A percentile compares a stretch with the other conserved stretches of the same genome.
Evolutionary conservation across 2,888 invertebrate species (phyloP).

Genomic region (Rhodophaea formosa): DNA sequence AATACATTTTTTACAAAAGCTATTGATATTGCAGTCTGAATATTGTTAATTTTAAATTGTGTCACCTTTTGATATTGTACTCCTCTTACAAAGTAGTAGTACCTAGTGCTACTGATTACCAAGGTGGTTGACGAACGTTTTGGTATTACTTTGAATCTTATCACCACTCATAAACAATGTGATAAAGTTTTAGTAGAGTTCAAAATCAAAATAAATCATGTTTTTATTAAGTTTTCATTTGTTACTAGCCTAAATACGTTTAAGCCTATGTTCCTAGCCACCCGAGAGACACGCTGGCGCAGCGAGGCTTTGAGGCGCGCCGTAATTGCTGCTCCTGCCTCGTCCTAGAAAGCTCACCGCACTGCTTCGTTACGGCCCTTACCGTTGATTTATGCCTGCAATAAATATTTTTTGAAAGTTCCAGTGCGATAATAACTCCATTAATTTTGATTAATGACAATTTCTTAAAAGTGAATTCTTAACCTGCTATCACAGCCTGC

Average conservation of each 20-base stretch:
- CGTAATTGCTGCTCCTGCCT: conserved; percentile 55
- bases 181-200: no score
- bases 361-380: conserved; percentile 75
- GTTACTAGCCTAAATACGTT: background rate
- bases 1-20: no score
- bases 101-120: no score
- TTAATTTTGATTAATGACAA: conserved; percentile 81
- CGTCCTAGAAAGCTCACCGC: conserved; percentile 74
- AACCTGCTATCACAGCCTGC: conserved; percentile 46
- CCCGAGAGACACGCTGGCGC: background rate
- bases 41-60: no score
- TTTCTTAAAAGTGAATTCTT: conserved; percentile 78
- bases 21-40: no score
- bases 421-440: conserved; percentile 80
- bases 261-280: background rate
- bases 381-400: conserved; percentile 75
- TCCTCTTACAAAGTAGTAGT: no score
- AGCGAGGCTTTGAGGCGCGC: conserved; percentile 13
- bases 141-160: no score
- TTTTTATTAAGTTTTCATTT: background rate
- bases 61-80: no score
- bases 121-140: no score
- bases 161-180: no score
- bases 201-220: no score
- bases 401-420: conserved; percentile 81